Base-by-base conservation (phyloP, 2,888 invertebrate species). In the Hemaris fuciformis region DNA sequence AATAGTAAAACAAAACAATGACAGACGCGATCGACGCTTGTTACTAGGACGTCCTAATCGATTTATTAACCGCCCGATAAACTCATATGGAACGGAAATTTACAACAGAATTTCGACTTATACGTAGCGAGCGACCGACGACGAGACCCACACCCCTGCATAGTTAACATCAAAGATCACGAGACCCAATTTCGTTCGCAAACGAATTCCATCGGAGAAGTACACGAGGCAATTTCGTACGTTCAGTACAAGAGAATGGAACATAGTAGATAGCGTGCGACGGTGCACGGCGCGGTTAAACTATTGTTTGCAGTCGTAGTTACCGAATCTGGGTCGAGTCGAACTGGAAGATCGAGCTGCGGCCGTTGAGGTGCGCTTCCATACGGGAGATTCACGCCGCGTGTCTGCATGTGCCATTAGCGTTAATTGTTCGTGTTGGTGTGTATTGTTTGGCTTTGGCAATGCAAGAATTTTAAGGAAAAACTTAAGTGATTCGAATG, bases 191-290 rank as follows among this genome's bases (percentile, higher is more conserved):
- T 53, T 31, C 15, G 53, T 18, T 53, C 10, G 18, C 18, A 18
- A 53, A 31, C 53, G 53, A 31, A 53, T 53, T 31, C 27, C 31
- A 53, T 53, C 31, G 8, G 45, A 43, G 20, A 22, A 38, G 34
- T 38, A 48, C 38, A 59, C 46, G 46, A 18, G 22, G 22, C 46
- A 59, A 59, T 59, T 34, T 59, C 38, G 31, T 41, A 48, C 23
- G 25, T 15, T 25, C 48, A 8, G 15, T 18, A 45, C 13, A 8
- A 3, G 63, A 60, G 65, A 63, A 69, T 70, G 63, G 67, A 68
- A 63, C 64, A 45, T 13, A 20, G 23, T 45, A 10, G 53, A 73
- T 81, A 73, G 76, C 77, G 76, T 80, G 78, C 74, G 31, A 69
- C 66, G 69, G 68, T 77, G 77, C 75, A 73, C 64, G 67, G 27